These are phyloP conservation scores for Melopsittacus undulatus DNA, from an alignment of 2,797 vertebrate genomes.

Conservation along the genomic window DNA sequence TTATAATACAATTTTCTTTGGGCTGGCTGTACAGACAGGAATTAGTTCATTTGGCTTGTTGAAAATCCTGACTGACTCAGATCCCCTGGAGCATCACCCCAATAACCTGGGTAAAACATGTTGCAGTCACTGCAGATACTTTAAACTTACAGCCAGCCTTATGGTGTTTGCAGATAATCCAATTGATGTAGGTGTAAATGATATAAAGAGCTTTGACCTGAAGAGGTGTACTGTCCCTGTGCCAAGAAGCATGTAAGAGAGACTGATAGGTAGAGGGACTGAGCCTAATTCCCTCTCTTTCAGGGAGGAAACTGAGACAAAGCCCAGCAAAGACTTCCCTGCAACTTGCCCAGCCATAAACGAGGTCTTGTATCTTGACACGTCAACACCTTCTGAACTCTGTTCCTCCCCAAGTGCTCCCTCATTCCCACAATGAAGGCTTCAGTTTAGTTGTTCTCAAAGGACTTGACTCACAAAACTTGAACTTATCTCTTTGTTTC, in stretches of 20 bases:
- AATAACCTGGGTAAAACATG: background rate
- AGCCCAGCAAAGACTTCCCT: background rate
- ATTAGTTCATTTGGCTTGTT: background rate
- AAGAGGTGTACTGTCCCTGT: background rate
- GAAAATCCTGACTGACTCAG: background rate
- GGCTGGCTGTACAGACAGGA: background rate
- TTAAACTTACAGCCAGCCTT: background rate
- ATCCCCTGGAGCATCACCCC: background rate
- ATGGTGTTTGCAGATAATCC: background rate
- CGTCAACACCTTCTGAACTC: background rate
- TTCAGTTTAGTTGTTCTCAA: background rate
- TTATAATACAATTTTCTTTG: background rate
- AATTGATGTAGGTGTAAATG: background rate
- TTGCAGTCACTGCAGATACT: background rate
- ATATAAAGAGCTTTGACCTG: background rate
- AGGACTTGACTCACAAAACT: background rate
- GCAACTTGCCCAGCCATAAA: background rate
- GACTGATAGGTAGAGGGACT: background rate
- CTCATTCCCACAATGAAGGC: background rate
- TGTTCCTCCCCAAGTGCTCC: background rate
- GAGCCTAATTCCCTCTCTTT: background rate
- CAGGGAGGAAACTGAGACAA: background rate
- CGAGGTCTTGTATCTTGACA: background rate
- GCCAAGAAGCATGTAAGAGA: fast-evolving
- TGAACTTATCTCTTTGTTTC: background rate